Evolutionary conservation across 2,113 vertebrate genomes (phyloP), one percentile per base, ranked within the genome.

Genomic region (Psammodynastes pulverulentus): DNA sequence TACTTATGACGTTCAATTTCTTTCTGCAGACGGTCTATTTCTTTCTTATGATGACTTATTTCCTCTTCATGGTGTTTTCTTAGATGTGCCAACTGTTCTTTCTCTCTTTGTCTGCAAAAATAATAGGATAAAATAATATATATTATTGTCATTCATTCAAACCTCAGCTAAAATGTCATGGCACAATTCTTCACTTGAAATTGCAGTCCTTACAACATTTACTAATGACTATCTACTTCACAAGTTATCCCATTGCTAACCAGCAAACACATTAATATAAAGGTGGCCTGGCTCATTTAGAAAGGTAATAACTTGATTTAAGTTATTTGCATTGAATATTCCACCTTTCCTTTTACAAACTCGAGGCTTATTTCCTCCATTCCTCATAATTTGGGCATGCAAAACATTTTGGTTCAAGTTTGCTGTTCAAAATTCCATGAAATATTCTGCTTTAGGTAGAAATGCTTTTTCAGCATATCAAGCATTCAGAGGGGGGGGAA

Each of bases 1-100:
- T 97, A 93, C 97, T 98, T 98, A 93, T 98, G 98, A 9, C 99
- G 98, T 89, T 98, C 97, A 0, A 99, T 99, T 94, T 99, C 99
- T 26, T 97, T 98, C 94, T 99, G 98, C 96, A 99, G 97, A 1
- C 98, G 98, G 84, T 99, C 98, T 10, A 99, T 99, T 96, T 99
- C 99, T 53, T 98, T 98, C 94, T 98, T 97, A 94, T 99, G 98
- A 93, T 99, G 98, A 0, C 95, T 91, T 0, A 99, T 99, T 97
- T 99, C 99, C 0, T 99, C 98, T 87, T 97, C 90, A 0, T 99
- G 99, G 93, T 99, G 98, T 43, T 98, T 98, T 93, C 87, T 97
- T 89, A 99, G 94, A 0, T 97, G 94, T 1, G 96, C 95, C 93
- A 99, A 95, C 93, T 99, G 98, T 95, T 99, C 98, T 94, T 85